Evolutionary conservation across 2,888 invertebrate genomes (phyloP).

Genomic region (Dexiosoma caninum): DNA sequence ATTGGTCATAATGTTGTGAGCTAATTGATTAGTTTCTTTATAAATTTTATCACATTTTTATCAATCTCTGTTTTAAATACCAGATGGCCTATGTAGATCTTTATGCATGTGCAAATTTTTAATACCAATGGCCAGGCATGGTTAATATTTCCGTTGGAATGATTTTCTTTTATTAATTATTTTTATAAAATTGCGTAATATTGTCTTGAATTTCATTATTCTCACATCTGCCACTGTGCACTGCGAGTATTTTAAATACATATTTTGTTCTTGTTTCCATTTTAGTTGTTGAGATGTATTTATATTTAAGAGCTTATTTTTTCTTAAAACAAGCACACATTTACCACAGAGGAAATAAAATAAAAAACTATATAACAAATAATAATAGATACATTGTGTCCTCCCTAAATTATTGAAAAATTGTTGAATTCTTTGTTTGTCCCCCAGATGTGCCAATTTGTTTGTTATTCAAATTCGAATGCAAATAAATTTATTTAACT

Average conservation of each 20-base stretch:
- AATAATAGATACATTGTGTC: neutral
- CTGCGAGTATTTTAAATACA: neutral
- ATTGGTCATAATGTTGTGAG: too few relatives aligned
- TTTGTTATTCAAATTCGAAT: constrained; percentile 21
- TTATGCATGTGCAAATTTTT: too few relatives aligned
- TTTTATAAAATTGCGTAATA: too few relatives aligned
- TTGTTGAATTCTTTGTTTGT: constrained; percentile 13
- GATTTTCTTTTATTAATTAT: too few relatives aligned
- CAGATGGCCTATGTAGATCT: too few relatives aligned
- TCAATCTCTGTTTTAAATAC: too few relatives aligned
- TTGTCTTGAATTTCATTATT: too few relatives aligned
- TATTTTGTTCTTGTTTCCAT: neutral
- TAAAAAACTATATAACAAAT: neutral
- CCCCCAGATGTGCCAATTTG: constrained; percentile 9
- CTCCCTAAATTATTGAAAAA: constrained; percentile 1
- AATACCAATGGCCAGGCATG: too few relatives aligned
- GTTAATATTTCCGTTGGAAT: too few relatives aligned
- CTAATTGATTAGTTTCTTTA: too few relatives aligned
- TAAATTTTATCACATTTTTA: too few relatives aligned
- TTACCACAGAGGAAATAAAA: constrained; percentile 1
- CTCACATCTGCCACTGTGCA: constrained; percentile 3
- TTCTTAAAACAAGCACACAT: constrained; percentile 18
- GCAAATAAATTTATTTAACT: constrained; percentile 15
- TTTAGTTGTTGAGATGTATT: neutral
- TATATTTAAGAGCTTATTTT: constrained; percentile 14